Percentiles rank a stretch among this genome's conserved stretches.
phyloP scores from a whole-genome alignment of 2,113 vertebrate species.

The Channa maculata region DNA sequence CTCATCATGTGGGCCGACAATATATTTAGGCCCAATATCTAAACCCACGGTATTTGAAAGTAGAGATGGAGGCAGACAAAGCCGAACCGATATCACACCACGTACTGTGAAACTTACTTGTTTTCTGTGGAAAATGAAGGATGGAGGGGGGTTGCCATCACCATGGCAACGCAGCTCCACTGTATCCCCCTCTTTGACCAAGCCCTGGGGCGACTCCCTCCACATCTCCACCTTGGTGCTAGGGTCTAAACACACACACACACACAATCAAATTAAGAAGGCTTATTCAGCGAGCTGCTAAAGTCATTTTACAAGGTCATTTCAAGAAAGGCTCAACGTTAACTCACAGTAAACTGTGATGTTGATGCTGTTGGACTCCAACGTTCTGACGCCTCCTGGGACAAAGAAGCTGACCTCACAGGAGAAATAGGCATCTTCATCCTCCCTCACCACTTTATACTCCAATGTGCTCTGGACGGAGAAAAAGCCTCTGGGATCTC shows the following conservation, averaged over 20 bases:
- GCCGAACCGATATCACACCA: no score
- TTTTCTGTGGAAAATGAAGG: slow-evolving; percentile 86
- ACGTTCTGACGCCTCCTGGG: slow-evolving; percentile 67
- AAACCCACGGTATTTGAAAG: no score
- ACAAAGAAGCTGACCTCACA: slow-evolving; percentile 90
- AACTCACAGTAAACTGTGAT: slow-evolving; percentile 90
- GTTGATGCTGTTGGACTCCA: slow-evolving; percentile 80
- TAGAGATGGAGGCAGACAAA: no score
- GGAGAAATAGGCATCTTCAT: slow-evolving; percentile 85
- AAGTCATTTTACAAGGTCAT: slow-evolving; percentile 58
- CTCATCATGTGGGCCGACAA: no score
- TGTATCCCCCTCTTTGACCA: slow-evolving; percentile 92
- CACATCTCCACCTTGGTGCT: slow-evolving; percentile 85
- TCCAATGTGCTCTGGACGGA: slow-evolving; percentile 86
- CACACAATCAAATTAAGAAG: slow-evolving; percentile 56
- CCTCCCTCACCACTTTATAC: slow-evolving; percentile 83
- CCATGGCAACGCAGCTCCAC: slow-evolving; percentile 89
- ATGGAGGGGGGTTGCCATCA: slow-evolving; percentile 87
- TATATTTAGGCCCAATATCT: no score
- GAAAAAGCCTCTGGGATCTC: slow-evolving; percentile 83
- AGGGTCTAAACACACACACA: slow-evolving; percentile 83
- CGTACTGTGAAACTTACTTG: slow-evolving; percentile 73
- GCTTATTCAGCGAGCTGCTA: slow-evolving; percentile 56
- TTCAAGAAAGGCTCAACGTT: neutral
- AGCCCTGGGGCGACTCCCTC: slow-evolving; percentile 72